These are phyloP conservation scores for Microtus oregoni DNA, from an alignment of 2,113 vertebrate genomes.

Conservation along the genomic window DNA sequence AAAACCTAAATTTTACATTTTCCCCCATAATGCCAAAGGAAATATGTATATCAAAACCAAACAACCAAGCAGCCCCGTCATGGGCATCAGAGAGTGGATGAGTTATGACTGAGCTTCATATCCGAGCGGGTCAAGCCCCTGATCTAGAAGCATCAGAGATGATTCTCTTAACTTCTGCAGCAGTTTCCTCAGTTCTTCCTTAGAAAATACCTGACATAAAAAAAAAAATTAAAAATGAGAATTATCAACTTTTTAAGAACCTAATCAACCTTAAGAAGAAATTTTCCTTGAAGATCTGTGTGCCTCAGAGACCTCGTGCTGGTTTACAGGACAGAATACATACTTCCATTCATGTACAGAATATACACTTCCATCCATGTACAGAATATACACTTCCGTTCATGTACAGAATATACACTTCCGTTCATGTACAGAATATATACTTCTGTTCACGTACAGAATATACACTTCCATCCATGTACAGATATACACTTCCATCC, in stretches of 20 bases:
- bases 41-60: conserved; percentile 55
- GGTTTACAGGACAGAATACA: not conserved
- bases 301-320: not conserved
- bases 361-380: too few relatives aligned
- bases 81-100: conserved; percentile 15
- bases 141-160: conserved; percentile 93
- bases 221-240: conserved; percentile 27
- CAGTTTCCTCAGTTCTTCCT: conserved; percentile 92
- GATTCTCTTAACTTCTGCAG: conserved; percentile 94
- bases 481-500: too few relatives aligned
- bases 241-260: not conserved
- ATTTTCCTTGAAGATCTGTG: not conserved
- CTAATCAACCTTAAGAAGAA: conserved; percentile 29
- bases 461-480: not conserved
- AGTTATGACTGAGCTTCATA: conserved; percentile 92
- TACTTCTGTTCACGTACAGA: too few relatives aligned
- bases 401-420: too few relatives aligned
- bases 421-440: too few relatives aligned
- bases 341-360: not conserved
- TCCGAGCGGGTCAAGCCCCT: conserved; percentile 93
- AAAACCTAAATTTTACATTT: conserved; percentile 36
- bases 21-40: conserved; percentile 19
- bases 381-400: too few relatives aligned
- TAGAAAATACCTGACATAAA: conserved; percentile 93
- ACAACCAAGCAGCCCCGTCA: not conserved